Percentiles rank a stretch among this genome's conserved stretches.
These are phyloP conservation scores for Colletes gigas DNA, from an alignment of 1,140 invertebrate species.

Conservation along the genomic window DNA sequence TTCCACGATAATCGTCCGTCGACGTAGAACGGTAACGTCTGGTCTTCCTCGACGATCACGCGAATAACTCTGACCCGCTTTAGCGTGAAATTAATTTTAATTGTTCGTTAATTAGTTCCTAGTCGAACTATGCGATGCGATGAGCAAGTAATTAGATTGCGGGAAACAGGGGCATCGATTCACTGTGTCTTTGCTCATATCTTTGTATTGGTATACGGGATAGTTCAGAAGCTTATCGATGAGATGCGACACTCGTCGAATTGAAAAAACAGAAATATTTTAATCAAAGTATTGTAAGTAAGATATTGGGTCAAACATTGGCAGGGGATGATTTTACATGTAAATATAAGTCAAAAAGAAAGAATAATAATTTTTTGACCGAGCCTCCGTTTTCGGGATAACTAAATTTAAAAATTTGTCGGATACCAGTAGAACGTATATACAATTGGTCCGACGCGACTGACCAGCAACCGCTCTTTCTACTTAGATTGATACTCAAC, in stretches of 20 bases:
- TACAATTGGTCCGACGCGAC: no score
- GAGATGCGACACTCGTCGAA: neutral
- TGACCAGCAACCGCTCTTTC: no score
- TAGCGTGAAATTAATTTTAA: slow-evolving; percentile 71
- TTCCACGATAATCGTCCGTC: neutral
- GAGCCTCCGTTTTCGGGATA: no score
- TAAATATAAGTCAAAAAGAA: no score
- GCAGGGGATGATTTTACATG: no score
- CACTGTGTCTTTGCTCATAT: neutral
- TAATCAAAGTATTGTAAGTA: neutral
- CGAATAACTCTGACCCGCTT: slow-evolving; percentile 48
- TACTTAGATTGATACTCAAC: no score
- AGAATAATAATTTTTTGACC: no score
- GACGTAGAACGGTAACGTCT: neutral
- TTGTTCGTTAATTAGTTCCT: slow-evolving; percentile 70
- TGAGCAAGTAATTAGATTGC: slow-evolving; percentile 6
- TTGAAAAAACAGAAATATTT: neutral
- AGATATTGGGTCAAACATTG: no score
- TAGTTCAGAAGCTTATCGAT: neutral
- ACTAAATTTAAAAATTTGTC: no score
- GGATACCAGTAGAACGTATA: no score
- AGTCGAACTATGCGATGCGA: slow-evolving; percentile 50
- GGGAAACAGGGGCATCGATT: slow-evolving; percentile 37
- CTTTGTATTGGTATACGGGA: neutral
- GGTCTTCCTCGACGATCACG: neutral